A percentile compares a stretch with the other conserved stretches of the same genome.
phyloP scores from a whole-genome alignment of 2,888 invertebrate species.

The Hymenopus coronatus region DNA sequence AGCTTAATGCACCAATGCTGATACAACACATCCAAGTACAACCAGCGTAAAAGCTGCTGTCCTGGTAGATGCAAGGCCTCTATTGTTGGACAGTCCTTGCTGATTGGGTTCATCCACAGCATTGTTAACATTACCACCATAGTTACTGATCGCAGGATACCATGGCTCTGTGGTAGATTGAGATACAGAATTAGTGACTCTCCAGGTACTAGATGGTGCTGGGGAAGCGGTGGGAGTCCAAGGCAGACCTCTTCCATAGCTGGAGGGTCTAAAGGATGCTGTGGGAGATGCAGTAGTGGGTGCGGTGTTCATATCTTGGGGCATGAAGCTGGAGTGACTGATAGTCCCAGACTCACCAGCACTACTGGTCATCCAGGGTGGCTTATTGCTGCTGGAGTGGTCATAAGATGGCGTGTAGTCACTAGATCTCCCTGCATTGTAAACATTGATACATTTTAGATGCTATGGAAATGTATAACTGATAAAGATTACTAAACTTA shows the following conservation, averaged over 20 bases:
- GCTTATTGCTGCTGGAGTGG: background rate
- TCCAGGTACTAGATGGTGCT: background rate
- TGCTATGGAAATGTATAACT: too few relatives aligned
- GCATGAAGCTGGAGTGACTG: background rate
- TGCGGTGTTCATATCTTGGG: background rate
- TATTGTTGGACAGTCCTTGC: constrained; percentile 48
- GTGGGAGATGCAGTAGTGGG: background rate
- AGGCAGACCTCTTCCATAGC: constrained; percentile 53
- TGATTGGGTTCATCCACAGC: constrained; percentile 59
- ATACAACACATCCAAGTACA: background rate
- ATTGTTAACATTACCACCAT: constrained; percentile 49
- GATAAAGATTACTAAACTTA: too few relatives aligned
- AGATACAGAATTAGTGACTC: background rate
- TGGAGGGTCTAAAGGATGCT: constrained; percentile 39
- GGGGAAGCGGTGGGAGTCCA: constrained; percentile 43
- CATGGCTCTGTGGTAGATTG: constrained; percentile 41
- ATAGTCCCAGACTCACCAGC: background rate
- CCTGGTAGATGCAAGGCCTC: background rate
- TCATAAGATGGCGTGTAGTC: background rate
- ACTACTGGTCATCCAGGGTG: background rate
- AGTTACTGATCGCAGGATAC: constrained; percentile 46
- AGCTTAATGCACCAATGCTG: background rate
- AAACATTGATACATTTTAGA: background rate
- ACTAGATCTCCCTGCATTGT: background rate
- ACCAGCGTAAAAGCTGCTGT: background rate